Conservation (phyloP, 2,113 vertebrate genomes). For the Puma concolor region DNA sequence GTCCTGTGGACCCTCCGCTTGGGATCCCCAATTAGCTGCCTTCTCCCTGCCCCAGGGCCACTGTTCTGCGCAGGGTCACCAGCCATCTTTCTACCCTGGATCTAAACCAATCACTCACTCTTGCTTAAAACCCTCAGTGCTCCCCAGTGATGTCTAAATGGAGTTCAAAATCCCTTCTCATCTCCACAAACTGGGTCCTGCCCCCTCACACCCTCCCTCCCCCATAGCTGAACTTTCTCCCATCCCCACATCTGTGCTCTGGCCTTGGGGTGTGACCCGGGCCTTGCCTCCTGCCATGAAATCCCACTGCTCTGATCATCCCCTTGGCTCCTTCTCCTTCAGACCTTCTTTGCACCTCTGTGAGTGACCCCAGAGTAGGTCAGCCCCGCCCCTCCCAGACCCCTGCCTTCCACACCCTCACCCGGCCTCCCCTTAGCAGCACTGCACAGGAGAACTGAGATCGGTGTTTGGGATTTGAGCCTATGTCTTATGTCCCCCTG, state of each 20-base stretch:
- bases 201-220: background rate
- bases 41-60: background rate
- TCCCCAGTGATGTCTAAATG: background rate
- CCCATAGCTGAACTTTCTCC: background rate
- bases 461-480: background rate
- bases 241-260: background rate
- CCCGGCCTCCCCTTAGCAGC: background rate
- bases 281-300: background rate
- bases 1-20: background rate
- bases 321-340: background rate
- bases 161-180: background rate
- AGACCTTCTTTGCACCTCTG: background rate
- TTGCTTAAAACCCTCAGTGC: background rate
- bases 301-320: background rate
- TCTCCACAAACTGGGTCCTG: background rate
- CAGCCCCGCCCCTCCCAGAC: background rate
- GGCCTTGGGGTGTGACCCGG: background rate
- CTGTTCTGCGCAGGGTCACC: background rate
- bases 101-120: background rate
- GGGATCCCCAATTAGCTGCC: background rate
- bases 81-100: background rate
- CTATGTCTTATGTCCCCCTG: background rate
- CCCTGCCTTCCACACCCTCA: fast-evolving
- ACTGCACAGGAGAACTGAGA: no score
- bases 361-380: background rate